A percentile compares a stretch with the other conserved stretches of the same genome.
These are phyloP conservation scores for Probosciger aterrimus DNA, from an alignment of 2,113 vertebrate species.

Conservation along the genomic window DNA sequence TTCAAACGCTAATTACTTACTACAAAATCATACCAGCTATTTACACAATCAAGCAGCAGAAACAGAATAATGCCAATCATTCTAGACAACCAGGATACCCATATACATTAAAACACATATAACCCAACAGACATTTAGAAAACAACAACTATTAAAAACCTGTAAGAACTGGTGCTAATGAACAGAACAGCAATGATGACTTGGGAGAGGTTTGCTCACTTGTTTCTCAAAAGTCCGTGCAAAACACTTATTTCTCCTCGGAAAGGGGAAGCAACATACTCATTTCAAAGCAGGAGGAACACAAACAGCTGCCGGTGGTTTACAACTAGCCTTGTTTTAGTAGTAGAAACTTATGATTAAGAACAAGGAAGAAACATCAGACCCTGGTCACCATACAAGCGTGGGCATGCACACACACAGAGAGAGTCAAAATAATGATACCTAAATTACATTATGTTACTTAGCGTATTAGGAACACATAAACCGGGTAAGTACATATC, in stretches of 20 bases:
- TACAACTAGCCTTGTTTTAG: neutral
- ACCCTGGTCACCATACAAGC: neutral
- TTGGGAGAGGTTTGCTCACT: neutral
- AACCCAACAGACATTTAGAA: neutral
- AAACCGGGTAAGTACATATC: accelerated
- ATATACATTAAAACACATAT: neutral
- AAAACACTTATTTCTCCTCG: neutral
- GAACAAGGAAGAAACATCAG: neutral
- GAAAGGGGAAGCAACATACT: neutral
- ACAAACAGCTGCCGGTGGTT: neutral
- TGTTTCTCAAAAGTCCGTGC: neutral
- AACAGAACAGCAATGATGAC: neutral
- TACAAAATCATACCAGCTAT: neutral
- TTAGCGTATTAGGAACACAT: neutral
- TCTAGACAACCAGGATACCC: neutral
- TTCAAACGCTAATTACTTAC: neutral
- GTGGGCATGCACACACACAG: neutral
- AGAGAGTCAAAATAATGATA: neutral
- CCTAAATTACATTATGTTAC: neutral
- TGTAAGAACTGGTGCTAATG: neutral
- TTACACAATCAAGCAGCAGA: neutral
- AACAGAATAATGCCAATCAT: neutral
- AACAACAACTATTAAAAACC: neutral
- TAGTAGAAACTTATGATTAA: neutral
- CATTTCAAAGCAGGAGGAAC: neutral